Percentiles rank a stretch among this genome's conserved stretches.
Evolutionary conservation across 2,113 vertebrate species (phyloP).

Genomic region (Elanus axillaris): DNA sequence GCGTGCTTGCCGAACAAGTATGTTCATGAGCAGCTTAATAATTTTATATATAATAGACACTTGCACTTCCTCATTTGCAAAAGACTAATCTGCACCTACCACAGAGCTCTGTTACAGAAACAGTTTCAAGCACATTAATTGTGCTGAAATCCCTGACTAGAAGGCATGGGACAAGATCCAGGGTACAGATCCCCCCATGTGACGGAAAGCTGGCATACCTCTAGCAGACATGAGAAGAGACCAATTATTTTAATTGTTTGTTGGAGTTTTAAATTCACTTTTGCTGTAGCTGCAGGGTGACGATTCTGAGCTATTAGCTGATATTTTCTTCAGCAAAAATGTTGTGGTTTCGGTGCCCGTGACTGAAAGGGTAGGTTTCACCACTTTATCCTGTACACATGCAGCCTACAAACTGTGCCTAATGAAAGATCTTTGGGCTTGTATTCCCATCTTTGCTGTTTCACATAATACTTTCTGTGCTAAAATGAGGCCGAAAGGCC

Average conservation of each 20-base stretch:
- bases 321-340: constrained; percentile 26
- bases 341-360: background rate
- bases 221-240: constrained; percentile 23
- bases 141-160: background rate
- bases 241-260: constrained; percentile 33
- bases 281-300: constrained; percentile 23
- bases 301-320: background rate
- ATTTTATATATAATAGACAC: background rate
- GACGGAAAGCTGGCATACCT: background rate
- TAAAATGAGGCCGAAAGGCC: background rate
- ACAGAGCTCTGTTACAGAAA: background rate
- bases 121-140: background rate
- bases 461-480: background rate
- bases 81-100: constrained; percentile 13
- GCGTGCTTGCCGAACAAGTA: background rate
- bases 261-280: background rate
- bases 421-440: background rate
- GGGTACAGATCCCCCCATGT: background rate
- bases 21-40: background rate
- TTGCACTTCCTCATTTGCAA: background rate
- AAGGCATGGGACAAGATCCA: constrained; percentile 12
- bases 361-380: background rate
- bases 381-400: background rate
- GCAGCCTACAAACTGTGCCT: background rate
- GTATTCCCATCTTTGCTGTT: background rate